A percentile compares a stretch with the other conserved stretches of the same genome.
phyloP scores from a whole-genome alignment of 1,140 invertebrate species.

The Panagrolaimus sp. region DNA sequence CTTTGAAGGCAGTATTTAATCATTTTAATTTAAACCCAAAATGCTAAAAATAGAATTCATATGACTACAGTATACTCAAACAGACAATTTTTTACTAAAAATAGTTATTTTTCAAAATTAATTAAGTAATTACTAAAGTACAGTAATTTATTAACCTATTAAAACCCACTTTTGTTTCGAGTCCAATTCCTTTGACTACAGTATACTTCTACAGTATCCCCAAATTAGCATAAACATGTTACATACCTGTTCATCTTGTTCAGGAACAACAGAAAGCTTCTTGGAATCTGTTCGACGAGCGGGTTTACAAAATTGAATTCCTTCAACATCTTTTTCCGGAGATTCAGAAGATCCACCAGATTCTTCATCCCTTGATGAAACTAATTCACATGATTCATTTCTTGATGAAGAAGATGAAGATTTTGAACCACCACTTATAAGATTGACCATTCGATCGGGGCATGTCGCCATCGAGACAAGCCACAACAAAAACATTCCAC shows the following conservation, averaged over 20 bases:
- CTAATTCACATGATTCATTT: constrained; percentile 24
- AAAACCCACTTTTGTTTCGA: too few relatives aligned
- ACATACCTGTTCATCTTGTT: constrained; percentile 33
- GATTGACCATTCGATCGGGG: constrained; percentile 36
- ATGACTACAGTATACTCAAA: too few relatives aligned
- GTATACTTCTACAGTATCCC: too few relatives aligned
- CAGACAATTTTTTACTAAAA: too few relatives aligned
- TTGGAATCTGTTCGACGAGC: constrained; percentile 32
- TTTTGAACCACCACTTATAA: constrained; percentile 25
- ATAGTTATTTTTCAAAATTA: too few relatives aligned
- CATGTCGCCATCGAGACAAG: constrained; percentile 39
- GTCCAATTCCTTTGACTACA: too few relatives aligned
- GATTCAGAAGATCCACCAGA: not conserved
- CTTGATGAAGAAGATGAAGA: constrained; percentile 20
- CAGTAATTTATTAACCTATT: too few relatives aligned
- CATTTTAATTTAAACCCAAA: too few relatives aligned
- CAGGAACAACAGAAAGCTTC: constrained; percentile 40
- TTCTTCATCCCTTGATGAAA: constrained; percentile 17
- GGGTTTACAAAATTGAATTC: not conserved
- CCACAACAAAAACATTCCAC: constrained; percentile 46
- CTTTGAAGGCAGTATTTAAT: too few relatives aligned
- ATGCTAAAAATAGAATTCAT: too few relatives aligned
- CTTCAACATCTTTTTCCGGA: not conserved
- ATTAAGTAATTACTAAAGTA: too few relatives aligned
- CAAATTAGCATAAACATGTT: too few relatives aligned